phyloP scores from a whole-genome alignment of 2,888 invertebrate species.

The Mesodorylaimus sp. region DNA sequence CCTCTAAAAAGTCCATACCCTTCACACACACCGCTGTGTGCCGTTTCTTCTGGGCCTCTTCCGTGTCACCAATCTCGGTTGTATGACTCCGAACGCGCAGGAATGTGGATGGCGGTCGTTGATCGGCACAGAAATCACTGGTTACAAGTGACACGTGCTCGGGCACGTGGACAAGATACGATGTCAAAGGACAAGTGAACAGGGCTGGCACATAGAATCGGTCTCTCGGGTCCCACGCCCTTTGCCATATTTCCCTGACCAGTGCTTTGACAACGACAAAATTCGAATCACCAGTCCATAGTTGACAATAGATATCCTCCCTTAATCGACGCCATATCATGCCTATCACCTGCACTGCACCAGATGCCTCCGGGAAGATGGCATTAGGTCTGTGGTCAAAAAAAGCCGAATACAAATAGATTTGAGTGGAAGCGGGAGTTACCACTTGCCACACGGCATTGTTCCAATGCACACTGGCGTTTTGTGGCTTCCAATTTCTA shows the following conservation, averaged over 20 bases:
- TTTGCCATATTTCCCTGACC: slow-evolving; percentile 25
- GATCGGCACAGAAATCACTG: slow-evolving; percentile 37
- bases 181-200: slow-evolving; percentile 46
- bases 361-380: slow-evolving; percentile 16
- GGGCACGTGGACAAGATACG: slow-evolving; percentile 27
- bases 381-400: slow-evolving; percentile 19
- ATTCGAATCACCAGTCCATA: not conserved
- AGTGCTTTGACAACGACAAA: slow-evolving; percentile 15
- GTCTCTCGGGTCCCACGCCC: slow-evolving; percentile 27
- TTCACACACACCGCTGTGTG: slow-evolving; percentile 9
- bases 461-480: not conserved
- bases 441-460: slow-evolving; percentile 13
- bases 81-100: too few relatives aligned
- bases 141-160: slow-evolving; percentile 39
- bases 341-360: slow-evolving; percentile 15
- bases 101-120: too few relatives aligned
- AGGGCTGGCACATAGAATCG: slow-evolving; percentile 30
- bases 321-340: slow-evolving; percentile 14
- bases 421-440: slow-evolving; percentile 20
- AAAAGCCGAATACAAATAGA: slow-evolving; percentile 21
- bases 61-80: too few relatives aligned
- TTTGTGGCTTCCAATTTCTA: not conserved
- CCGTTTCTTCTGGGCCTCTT: not conserved
- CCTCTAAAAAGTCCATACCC: slow-evolving; percentile 63
- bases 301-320: slow-evolving; percentile 7